phyloP scores from a whole-genome alignment of 92 coral and sea anemone genomes.

The Porites cylindrica region DNA sequence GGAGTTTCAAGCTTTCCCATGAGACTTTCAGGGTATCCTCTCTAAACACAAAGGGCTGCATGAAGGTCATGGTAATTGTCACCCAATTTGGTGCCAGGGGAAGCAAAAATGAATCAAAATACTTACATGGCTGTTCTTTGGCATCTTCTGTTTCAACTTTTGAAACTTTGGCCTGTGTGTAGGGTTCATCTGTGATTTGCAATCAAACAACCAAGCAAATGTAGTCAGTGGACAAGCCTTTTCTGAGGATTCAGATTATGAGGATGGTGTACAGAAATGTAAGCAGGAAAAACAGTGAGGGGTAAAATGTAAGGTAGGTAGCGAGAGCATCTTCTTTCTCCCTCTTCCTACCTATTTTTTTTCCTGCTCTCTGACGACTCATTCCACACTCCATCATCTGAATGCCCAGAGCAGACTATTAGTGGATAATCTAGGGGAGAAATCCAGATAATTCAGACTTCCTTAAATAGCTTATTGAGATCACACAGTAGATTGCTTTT shows the following conservation, averaged over 20 bases:
- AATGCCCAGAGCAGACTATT: neutral
- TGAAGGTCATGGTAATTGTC: too few species aligned
- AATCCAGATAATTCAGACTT: too few species aligned
- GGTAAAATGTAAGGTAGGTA: too few species aligned
- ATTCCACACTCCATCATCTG: neutral
- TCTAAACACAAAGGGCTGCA: too few species aligned
- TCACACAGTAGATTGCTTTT: too few species aligned
- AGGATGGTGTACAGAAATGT: neutral
- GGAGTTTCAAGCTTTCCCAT: too few species aligned
- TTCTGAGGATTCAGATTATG: too few species aligned
- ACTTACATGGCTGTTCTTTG: neutral
- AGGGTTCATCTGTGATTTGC: neutral
- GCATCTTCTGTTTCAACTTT: slow-evolving; percentile 6
- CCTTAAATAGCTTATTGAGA: too few species aligned
- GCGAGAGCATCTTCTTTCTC: too few species aligned
- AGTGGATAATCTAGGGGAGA: neutral
- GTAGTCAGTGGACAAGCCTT: too few species aligned
- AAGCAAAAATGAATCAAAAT: neutral
- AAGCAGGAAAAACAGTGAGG: too few species aligned
- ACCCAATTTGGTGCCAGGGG: neutral
- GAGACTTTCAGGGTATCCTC: too few species aligned
- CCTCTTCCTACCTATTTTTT: neutral
- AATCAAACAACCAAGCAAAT: neutral
- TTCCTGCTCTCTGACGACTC: neutral
- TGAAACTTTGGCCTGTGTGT: neutral